Evolutionary conservation across 2,888 invertebrate genomes (phyloP), one percentile per base, ranked within the genome.

Genomic region (Lycocerus yunnanus): DNA sequence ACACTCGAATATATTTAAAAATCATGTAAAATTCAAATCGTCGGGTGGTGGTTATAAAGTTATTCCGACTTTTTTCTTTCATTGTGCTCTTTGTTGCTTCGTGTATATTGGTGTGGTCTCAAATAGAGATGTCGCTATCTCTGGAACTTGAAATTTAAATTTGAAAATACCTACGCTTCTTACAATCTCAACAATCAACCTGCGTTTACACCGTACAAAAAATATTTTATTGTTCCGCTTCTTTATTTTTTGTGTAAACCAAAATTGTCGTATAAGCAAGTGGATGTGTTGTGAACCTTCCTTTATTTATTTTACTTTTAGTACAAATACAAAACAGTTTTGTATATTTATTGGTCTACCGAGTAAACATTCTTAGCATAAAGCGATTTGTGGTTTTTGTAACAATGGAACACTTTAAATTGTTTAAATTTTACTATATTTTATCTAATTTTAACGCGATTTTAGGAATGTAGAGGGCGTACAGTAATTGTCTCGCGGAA

Each of bases 401-500:
- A 85, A 85, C 86, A 86, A 86, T 85, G 85, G 86, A 84, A 84
- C 85, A 85, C 85, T 86, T 85, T 84, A 85, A 85, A 86, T 86
- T 81, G 84, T 85, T 85, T 77, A 83, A 81, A 86, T 86, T 84
- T 85, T 84, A 85, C 84, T 84, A 84, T 84, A 80, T 82, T 75
- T 76, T 68, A 43, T 72, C 75, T 72, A 76, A 75, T 78, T 74
- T 74, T 75, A 77, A 75, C 73, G 71, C 74, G 66, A 43, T 43
- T 43, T 43, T 13, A n/a, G 43, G 43, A 43, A 43, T 43, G n/a
- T 43, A n/a, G 43, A 43, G 43, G 43, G 43, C 43, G 43, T 43
- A 43, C n/a, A 43, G 43, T 43, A 43, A 43, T 43, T 43, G 43
- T 43, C n/a, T n/a, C 43, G 13, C 43, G 6, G 43, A n/a, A 43